A percentile compares a stretch with the other conserved stretches of the same genome.
Evolutionary conservation across 1,140 invertebrate species (phyloP).

Genomic region (Archivesica marissinica): DNA sequence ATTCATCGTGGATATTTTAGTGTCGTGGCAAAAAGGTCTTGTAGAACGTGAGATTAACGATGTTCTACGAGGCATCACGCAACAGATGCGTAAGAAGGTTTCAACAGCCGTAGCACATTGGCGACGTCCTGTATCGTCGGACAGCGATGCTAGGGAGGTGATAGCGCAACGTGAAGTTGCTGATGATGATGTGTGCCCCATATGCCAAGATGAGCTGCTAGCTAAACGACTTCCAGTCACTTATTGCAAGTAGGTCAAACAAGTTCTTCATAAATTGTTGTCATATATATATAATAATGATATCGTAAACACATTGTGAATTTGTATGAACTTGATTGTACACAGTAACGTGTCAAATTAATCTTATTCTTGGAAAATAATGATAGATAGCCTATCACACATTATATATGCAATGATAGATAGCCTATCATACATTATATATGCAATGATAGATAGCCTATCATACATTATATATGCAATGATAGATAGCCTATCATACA

Average conservation of each 20-base stretch:
- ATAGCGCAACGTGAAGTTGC: constrained; percentile 81
- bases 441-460: too few relatives aligned
- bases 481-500: too few relatives aligned
- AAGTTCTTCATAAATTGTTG: not conserved
- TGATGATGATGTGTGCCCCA: constrained; percentile 83
- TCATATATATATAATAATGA: too few relatives aligned
- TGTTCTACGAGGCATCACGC: constrained; percentile 74
- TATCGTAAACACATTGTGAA: too few relatives aligned
- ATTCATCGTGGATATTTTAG: constrained; percentile 72
- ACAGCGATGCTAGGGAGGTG: constrained; percentile 69
- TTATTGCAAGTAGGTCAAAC: constrained; percentile 81
- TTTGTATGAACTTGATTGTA: too few relatives aligned
- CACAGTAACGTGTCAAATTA: too few relatives aligned
- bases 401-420: too few relatives aligned
- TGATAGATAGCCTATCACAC: too few relatives aligned
- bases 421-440: too few relatives aligned
- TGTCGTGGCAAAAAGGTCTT: constrained; percentile 83
- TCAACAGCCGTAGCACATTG: constrained; percentile 39
- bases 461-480: too few relatives aligned
- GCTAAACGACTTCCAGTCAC: constrained; percentile 82
- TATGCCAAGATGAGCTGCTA: constrained; percentile 84
- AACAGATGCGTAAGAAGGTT: constrained; percentile 60
- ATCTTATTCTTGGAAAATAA: too few relatives aligned
- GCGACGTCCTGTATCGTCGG: constrained; percentile 35
- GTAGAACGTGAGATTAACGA: constrained; percentile 83